Evolutionary conservation across 2,113 vertebrate species (phyloP).

Genomic region (Gasterosteus aculeatus): DNA sequence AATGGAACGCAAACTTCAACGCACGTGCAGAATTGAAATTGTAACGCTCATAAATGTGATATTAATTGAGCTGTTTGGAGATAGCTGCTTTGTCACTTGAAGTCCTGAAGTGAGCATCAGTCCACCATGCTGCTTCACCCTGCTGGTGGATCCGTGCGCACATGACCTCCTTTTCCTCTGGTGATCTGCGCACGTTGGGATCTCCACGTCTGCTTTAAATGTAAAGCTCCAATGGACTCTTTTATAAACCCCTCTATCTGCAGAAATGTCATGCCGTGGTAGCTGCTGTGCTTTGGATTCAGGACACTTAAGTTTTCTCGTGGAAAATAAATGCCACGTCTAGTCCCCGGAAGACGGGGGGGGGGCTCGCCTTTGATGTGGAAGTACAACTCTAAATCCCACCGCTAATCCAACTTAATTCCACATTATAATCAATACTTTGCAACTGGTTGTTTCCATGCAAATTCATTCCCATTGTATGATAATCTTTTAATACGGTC

Average conservation of each 20-base stretch:
- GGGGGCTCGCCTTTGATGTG: constrained; percentile 41
- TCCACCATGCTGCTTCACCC: too few relatives aligned
- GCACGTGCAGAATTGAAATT: constrained; percentile 41
- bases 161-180: not conserved
- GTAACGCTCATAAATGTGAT: constrained; percentile 22
- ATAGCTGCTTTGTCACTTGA: constrained; percentile 6
- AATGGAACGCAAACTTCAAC: constrained; percentile 17
- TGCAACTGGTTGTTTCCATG: constrained; percentile 48
- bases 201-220: constrained; percentile 30
- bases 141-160: not conserved
- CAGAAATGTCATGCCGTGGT: constrained; percentile 21
- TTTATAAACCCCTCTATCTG: not conserved
- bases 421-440: constrained; percentile 67
- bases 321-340: constrained; percentile 59
- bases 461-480: constrained; percentile 58
- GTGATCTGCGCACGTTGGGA: not conserved
- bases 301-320: constrained; percentile 37
- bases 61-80: constrained; percentile 34
- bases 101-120: not conserved
- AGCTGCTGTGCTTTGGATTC: constrained; percentile 9
- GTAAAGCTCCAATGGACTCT: constrained; percentile 19
- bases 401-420: constrained; percentile 67
- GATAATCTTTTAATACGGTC: constrained; percentile 71
- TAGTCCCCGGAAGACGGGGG: constrained; percentile 40
- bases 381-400: constrained; percentile 62